Evolutionary conservation across 2,888 invertebrate genomes (phyloP).

Genomic region (Diploptera punctata): DNA sequence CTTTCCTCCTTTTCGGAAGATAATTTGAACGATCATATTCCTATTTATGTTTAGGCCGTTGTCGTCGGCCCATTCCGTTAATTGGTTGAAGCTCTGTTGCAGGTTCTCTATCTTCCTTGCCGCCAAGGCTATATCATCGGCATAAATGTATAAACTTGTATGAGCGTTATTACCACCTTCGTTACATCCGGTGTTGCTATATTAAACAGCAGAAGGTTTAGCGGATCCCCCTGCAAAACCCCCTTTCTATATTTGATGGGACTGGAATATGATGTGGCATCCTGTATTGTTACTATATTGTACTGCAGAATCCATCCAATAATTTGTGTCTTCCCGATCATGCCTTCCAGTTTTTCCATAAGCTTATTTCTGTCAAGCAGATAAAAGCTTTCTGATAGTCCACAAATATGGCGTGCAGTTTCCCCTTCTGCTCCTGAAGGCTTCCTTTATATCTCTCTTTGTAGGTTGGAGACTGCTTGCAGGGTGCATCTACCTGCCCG

Average conservation of each 20-base stretch:
- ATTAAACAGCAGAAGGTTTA: too few species aligned
- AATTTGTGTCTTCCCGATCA: too few species aligned
- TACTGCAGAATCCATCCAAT: too few species aligned
- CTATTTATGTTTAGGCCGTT: background rate
- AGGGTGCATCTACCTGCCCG: background rate
- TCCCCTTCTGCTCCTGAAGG: background rate
- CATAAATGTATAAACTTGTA: background rate
- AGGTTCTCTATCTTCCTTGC: background rate
- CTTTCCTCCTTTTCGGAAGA: background rate
- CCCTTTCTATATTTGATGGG: too few species aligned
- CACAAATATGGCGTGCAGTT: constrained; percentile 4
- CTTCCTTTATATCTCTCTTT: background rate
- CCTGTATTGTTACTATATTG: too few species aligned
- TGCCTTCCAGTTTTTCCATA: too few species aligned
- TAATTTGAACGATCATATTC: background rate
- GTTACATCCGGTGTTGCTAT: too few species aligned
- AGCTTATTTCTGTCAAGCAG: background rate
- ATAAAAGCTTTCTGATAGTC: background rate
- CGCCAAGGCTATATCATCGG: background rate
- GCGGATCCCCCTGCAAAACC: too few species aligned
- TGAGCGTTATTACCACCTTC: too few species aligned
- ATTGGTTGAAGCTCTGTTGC: background rate
- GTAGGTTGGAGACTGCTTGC: background rate
- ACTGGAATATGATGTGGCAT: too few species aligned
- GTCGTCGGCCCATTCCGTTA: background rate